These are phyloP conservation scores for Cerastis leucographa DNA, from an alignment of 2,888 invertebrate species.

Conservation along the genomic window DNA sequence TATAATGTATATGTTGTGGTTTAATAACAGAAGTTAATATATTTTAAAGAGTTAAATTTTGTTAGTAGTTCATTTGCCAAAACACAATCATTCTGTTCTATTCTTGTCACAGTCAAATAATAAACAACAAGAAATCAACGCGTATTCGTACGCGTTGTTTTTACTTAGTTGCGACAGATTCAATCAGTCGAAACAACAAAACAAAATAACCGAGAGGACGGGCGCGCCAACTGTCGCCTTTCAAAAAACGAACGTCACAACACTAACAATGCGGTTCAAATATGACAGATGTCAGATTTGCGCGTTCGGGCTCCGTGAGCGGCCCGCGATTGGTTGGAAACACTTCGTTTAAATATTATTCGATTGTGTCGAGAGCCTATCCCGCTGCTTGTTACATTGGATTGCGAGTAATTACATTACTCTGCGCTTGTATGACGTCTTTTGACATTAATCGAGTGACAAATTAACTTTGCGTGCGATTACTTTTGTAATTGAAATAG, in stretches of 20 bases:
- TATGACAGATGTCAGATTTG: slow-evolving; percentile 89
- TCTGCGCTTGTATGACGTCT: slow-evolving; percentile 73
- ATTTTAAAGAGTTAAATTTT: neutral
- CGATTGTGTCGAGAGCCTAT: slow-evolving; percentile 69
- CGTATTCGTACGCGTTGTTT: slow-evolving; percentile 59
- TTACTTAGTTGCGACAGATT: slow-evolving; percentile 73
- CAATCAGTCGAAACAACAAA: slow-evolving; percentile 80
- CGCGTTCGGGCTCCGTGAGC: slow-evolving; percentile 66
- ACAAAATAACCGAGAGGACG: slow-evolving; percentile 72
- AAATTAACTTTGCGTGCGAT: slow-evolving; percentile 81
- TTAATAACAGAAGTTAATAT: neutral
- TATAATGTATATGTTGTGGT: slow-evolving; percentile 22
- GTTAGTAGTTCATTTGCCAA: slow-evolving; percentile 10
- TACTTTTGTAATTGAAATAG: slow-evolving; percentile 68
- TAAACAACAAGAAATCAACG: slow-evolving; percentile 57
- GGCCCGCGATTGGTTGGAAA: slow-evolving; percentile 75
- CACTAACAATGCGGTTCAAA: slow-evolving; percentile 78
- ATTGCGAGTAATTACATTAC: slow-evolving; percentile 84
- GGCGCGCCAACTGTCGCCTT: slow-evolving; percentile 84
- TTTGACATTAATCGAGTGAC: slow-evolving; percentile 82
- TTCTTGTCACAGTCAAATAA: slow-evolving; percentile 61
- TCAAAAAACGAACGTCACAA: slow-evolving; percentile 84
- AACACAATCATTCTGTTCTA: slow-evolving; percentile 44
- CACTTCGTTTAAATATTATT: slow-evolving; percentile 77
- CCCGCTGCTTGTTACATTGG: slow-evolving; percentile 79